phyloP scores from a whole-genome alignment of 2,797 vertebrate species.

The Syngnathus rostellatus region DNA sequence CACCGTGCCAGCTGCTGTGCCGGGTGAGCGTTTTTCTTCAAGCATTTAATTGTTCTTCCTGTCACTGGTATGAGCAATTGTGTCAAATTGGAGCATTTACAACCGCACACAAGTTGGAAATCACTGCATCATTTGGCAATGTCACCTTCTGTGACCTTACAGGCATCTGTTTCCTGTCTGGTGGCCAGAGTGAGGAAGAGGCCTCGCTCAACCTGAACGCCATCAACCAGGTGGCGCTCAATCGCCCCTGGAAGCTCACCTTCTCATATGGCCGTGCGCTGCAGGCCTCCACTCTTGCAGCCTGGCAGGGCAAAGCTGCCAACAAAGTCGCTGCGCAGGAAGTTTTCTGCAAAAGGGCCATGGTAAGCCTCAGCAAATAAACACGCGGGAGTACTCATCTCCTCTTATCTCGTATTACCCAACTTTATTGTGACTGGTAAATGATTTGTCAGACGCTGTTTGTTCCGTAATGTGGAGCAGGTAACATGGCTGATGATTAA shows the following conservation, averaged over 20 bases:
- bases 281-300: constrained; percentile 87
- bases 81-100: neutral
- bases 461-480: constrained; percentile 14
- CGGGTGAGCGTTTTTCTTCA: constrained; percentile 62
- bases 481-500: constrained; percentile 55
- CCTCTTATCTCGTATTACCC: constrained; percentile 16
- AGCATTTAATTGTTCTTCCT: too few relatives aligned
- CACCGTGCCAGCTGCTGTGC: constrained; percentile 87
- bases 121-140: neutral
- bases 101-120: neutral
- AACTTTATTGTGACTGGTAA: constrained; percentile 33
- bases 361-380: constrained; percentile 63
- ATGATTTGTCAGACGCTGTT: constrained; percentile 31
- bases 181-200: constrained; percentile 96
- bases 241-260: constrained; percentile 88
- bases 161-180: constrained; percentile 97
- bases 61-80: too few relatives aligned
- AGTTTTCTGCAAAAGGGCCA: constrained; percentile 79
- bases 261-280: constrained; percentile 94
- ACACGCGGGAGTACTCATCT: neutral
- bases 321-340: constrained; percentile 86
- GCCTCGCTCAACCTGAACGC: constrained; percentile 89
- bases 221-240: constrained; percentile 84
- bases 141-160: constrained; percentile 2
- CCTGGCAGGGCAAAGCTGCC: constrained; percentile 81